Evolutionary conservation across 1,140 invertebrate species (phyloP).

Genomic region (Acyrthosiphon pisum): DNA sequence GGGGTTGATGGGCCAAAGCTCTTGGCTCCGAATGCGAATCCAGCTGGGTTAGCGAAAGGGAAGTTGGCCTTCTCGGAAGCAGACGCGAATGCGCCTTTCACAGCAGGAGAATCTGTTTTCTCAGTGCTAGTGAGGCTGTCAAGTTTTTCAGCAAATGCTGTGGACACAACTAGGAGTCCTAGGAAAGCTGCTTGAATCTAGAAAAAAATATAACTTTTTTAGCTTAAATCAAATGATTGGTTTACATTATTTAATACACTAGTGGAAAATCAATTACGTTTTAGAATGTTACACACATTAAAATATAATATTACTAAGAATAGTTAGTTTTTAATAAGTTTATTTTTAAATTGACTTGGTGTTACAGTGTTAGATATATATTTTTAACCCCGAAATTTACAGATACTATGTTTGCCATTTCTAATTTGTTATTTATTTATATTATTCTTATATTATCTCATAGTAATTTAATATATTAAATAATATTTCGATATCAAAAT

Average conservation of each 20-base stretch:
- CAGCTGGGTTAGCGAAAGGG: slow-evolving; percentile 29
- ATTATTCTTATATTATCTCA: not conserved
- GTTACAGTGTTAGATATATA: not conserved
- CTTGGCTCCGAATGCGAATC: slow-evolving; percentile 24
- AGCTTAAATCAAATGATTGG: not conserved
- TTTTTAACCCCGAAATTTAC: not conserved
- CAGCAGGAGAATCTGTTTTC: not conserved
- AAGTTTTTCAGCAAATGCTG: not conserved
- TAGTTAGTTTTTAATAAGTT: not conserved
- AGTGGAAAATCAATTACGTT: not conserved
- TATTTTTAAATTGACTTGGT: not conserved
- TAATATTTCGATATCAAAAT: too few relatives aligned
- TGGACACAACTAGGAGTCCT: slow-evolving; percentile 40
- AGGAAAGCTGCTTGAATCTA: slow-evolving; percentile 41
- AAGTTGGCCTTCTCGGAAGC: not conserved
- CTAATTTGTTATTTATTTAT: not conserved
- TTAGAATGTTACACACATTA: not conserved
- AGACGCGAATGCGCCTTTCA: not conserved
- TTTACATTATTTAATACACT: not conserved
- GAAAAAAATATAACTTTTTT: not conserved
- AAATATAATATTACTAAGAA: not conserved
- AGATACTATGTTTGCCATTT: not conserved
- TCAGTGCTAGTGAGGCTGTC: not conserved
- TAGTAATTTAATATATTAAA: not conserved
- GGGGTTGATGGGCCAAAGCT: slow-evolving; percentile 21